Percentiles rank a stretch among this genome's conserved stretches.
Conservation (phyloP, 2,797 vertebrate species). For the Enteromius paludinosus region DNA sequence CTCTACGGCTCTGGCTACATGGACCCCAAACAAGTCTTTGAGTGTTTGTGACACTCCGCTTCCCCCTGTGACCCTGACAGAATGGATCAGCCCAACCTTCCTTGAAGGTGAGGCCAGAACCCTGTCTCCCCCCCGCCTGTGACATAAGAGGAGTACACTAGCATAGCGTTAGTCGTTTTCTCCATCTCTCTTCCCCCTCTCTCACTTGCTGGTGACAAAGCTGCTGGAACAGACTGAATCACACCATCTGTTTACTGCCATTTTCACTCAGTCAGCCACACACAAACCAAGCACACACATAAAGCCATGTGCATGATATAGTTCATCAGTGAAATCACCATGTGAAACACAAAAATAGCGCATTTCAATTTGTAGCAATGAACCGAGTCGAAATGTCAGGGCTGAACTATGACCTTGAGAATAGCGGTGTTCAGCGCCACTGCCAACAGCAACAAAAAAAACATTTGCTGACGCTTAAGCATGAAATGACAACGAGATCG, state of each 20-base stretch:
- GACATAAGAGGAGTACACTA: constrained; percentile 30
- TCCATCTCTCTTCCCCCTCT: constrained; percentile 18
- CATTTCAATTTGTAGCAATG: constrained; percentile 44
- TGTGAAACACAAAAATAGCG: constrained; percentile 41
- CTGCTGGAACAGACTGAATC: constrained; percentile 62
- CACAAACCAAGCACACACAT: constrained; percentile 30
- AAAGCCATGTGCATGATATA: constrained; percentile 11
- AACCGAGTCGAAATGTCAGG: constrained; percentile 29
- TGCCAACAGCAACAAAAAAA: not conserved
- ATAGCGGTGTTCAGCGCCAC: not conserved
- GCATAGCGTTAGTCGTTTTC: constrained; percentile 7
- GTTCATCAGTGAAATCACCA: constrained; percentile 10
- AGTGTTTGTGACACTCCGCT: not conserved
- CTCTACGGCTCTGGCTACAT: not conserved
- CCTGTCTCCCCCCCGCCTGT: not conserved
- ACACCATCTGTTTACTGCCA: constrained; percentile 72
- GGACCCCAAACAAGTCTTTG: not conserved
- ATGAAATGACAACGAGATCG: not conserved
- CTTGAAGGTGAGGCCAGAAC: constrained; percentile 37
- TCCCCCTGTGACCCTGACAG: constrained; percentile 15
- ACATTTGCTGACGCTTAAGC: constrained; percentile 1
- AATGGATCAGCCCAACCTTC: constrained; percentile 43
- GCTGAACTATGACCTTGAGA: constrained; percentile 40
- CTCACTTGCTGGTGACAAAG: constrained; percentile 58
- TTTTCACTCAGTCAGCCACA: constrained; percentile 66